Conservation (phyloP, 2,888 invertebrate genomes). For the Drepana falcataria region DNA sequence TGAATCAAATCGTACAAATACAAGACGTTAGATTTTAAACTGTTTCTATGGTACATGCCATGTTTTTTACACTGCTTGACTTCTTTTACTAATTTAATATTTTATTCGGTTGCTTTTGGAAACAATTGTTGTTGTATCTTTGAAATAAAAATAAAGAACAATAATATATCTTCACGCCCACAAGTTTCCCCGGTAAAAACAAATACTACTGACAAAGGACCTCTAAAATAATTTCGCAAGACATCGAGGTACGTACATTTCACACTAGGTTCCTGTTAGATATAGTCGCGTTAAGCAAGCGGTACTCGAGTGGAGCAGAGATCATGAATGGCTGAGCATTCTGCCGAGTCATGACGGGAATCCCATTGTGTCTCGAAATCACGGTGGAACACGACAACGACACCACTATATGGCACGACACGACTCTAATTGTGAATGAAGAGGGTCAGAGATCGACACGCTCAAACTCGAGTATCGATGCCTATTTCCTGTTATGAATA, state of each 20-base stretch:
- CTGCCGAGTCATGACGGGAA: slow-evolving; percentile 68
- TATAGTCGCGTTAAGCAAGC: slow-evolving; percentile 7
- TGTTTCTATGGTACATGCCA: no score
- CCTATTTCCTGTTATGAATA: slow-evolving; percentile 60
- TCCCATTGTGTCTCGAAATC: slow-evolving; percentile 71
- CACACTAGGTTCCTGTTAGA: slow-evolving; percentile 8
- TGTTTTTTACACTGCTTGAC: no score
- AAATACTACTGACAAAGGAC: slow-evolving; percentile 2
- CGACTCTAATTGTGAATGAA: slow-evolving; percentile 74
- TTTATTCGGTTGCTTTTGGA: no score
- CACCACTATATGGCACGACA: slow-evolving; percentile 55
- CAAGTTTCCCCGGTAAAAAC: no score
- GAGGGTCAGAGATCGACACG: slow-evolving; percentile 68
- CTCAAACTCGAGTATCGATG: slow-evolving; percentile 43
- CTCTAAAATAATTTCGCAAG: slow-evolving; percentile 15
- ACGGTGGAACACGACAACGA: slow-evolving; percentile 54
- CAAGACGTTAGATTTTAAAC: no score
- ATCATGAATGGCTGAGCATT: slow-evolving; percentile 65
- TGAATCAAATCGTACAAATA: no score
- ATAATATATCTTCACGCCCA: no score
- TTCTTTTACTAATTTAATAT: no score
- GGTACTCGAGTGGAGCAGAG: slow-evolving; percentile 21
- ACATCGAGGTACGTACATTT: background rate
- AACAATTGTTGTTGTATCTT: no score
- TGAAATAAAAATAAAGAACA: no score